Base-by-base conservation (phyloP, 2,113 vertebrate species). In the Apistogramma diplotaenia region DNA sequence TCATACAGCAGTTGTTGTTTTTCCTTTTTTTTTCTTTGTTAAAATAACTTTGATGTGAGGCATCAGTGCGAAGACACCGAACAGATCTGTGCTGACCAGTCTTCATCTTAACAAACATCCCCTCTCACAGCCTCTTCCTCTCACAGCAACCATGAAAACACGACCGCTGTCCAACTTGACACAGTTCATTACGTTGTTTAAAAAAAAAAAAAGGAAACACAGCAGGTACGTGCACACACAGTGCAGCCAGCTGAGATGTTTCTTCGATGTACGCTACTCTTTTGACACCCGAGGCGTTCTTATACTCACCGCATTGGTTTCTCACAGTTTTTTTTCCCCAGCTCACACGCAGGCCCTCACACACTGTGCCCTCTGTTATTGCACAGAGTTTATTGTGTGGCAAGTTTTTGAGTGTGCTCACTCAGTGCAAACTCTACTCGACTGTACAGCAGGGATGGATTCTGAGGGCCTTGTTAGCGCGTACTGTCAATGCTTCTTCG, bases 1-100 rank as follows among this genome's bases (percentile, higher is more conserved):
- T 87, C 75, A 49, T 65, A 85, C 89, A 85, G 85, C 75, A 85
- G 86, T 86, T 82, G 81, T 85, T 88, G n/a, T 81, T 84, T 72
- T 73, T 55, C 27, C 25, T 71, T 78, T 51, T 67, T 67, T 76
- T 27, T 53, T 54, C 60, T 76, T 76, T 49, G 57, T 74, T 53
- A 31, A 77, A 35, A 43, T 18, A 73, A 46, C 31, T 80, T 83
- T 78, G 67, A 80, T 83, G 62, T 57, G 76, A 89, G 72, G 58
- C 65, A 21, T 77, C 23, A 27, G 56, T 74, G 73, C 10, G 2
- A 79, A 75, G 79, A 86, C 27, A 49, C 62, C 49, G 62, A 40
- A 72, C 15, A 16, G 16, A 55, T 79, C 78, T 84, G 78, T 75
- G 81, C 79, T 56, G 81, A 82, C 83, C 62, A 59, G 60, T 84